phyloP scores from a whole-genome alignment of 2,888 invertebrate species.

The Sussaba pulchella region DNA sequence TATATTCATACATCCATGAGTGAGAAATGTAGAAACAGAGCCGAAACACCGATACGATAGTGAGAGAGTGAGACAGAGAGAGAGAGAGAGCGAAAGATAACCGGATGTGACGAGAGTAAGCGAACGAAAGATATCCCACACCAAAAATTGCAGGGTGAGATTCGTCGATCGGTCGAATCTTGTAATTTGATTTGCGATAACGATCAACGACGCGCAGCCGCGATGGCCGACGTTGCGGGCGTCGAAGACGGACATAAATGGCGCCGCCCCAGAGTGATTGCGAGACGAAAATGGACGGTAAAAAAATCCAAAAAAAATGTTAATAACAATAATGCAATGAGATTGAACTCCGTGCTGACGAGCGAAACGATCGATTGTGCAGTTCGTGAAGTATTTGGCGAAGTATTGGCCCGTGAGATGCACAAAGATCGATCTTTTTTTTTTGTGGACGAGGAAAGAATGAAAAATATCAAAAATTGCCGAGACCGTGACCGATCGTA shows the following conservation, averaged over 20 bases:
- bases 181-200: conserved; percentile 13
- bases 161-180: conserved; percentile 52
- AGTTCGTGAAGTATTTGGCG: conserved; percentile 22
- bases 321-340: background rate
- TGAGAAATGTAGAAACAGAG: conserved; percentile 30
- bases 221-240: conserved; percentile 37
- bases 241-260: conserved; percentile 35
- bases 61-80: conserved; percentile 10
- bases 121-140: conserved; percentile 40
- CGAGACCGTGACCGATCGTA: conserved; percentile 56
- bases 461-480: conserved; percentile 69
- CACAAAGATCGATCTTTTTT: conserved; percentile 37
- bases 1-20: conserved; percentile 5
- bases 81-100: background rate
- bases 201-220: conserved; percentile 31
- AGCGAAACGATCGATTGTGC: conserved; percentile 34
- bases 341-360: too few relatives aligned
- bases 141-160: conserved; percentile 66
- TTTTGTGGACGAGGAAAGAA: conserved; percentile 34
- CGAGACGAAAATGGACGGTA: background rate
- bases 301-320: background rate
- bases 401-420: too few relatives aligned
- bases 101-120: conserved; percentile 16
- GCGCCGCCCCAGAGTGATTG: background rate
- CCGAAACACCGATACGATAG: conserved; percentile 39